Base-by-base conservation (phyloP, 2,113 vertebrate genomes). In the Aviceda subcristata region DNA sequence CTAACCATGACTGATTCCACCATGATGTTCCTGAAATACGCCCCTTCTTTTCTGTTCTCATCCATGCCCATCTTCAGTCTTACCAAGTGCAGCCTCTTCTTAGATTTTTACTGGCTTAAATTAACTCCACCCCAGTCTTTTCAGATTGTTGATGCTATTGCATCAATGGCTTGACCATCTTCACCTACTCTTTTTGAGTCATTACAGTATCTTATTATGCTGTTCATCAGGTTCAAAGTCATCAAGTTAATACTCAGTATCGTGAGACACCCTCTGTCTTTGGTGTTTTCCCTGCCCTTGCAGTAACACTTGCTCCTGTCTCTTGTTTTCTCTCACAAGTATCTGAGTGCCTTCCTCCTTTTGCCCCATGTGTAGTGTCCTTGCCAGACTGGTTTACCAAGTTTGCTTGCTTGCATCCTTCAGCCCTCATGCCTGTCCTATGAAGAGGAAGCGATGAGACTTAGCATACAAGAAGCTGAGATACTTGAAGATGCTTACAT, bases 81-180 rank as follows among this genome's bases (percentile, higher is more conserved):
- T 59, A 43, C 30, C 6, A 56, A 66, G 24, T 56, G 23, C 56
- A 90, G 29, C 32, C 10, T 69, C 30, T 63, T 87, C 48, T 78
- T 72, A 55, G 39, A n/a, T 94, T 94, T 96, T 96, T 82, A 41
- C 53, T 7, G 75, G 34, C 84, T 85, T 23, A 90, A 91, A 75
- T 91, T 30, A 75, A 72, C 96, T 57, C 69, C 84, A 94, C 96
- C 91, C 51, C 36, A 68, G 0, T 76, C 66, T 92, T 87, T 79
- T 90, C 53, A 72, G 53, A 53, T 64, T 10, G 60, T 87, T 88
- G 77, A 76, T 85, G 80, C 60, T 91, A 3, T 94, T 95, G 27
- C 48, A 38, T 90, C 90, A 90, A 56, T 72, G 36, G 39, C 51
- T 96, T 95, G 93, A 95, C 96, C 92, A 73, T 83, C 12, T 12